Evolutionary conservation across 2,888 invertebrate genomes (phyloP).

Genomic region (Temnothorax ravouxi): DNA sequence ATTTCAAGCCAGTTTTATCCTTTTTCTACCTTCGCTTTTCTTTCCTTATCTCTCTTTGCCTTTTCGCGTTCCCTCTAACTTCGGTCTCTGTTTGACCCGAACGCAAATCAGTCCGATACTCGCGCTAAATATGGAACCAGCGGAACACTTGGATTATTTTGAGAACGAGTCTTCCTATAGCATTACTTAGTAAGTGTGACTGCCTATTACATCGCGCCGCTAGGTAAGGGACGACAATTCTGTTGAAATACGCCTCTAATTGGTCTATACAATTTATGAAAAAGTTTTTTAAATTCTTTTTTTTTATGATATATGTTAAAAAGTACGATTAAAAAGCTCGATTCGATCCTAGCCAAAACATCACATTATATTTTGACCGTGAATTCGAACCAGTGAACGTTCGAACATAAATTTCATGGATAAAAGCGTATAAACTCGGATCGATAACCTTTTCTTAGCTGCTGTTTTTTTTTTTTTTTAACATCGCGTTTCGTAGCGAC

Average conservation of each 20-base stretch:
- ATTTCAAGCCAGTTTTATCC: neutral
- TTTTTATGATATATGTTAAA: neutral
- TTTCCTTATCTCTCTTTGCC: neutral
- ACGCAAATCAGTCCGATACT: constrained; percentile 67
- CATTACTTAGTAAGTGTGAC: constrained; percentile 54
- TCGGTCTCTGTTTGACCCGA: constrained; percentile 50
- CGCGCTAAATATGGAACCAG: constrained; percentile 79
- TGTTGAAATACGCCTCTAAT: neutral
- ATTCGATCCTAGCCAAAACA: neutral
- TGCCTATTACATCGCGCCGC: neutral
- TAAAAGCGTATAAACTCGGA: neutral
- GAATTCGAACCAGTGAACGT: neutral
- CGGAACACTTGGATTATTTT: constrained; percentile 75
- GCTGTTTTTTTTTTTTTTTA: neutral
- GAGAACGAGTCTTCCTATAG: constrained; percentile 71
- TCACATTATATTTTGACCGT: neutral
- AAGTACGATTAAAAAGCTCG: neutral
- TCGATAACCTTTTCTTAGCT: neutral
- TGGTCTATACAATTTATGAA: neutral
- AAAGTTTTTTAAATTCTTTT: neutral
- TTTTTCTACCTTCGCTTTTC: neutral
- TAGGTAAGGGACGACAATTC: neutral
- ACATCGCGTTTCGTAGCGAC: neutral
- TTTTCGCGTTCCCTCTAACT: constrained; percentile 14
- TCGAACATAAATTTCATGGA: neutral